Evolutionary conservation across 2,888 invertebrate species (phyloP).

Genomic region (Drosophila prostipennis): DNA sequence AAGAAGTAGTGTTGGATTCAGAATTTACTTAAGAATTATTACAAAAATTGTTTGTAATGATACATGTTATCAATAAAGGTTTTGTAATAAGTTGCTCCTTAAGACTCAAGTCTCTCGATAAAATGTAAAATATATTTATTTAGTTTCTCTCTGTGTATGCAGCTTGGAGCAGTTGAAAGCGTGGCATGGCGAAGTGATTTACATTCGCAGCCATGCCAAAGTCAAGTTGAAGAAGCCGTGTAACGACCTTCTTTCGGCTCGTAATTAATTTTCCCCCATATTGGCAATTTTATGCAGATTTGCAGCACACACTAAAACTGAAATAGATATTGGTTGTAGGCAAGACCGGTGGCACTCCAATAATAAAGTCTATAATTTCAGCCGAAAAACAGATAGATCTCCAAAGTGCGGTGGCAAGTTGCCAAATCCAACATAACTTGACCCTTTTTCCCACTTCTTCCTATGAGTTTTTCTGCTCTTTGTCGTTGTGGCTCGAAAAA

Average conservation of each 20-base stretch:
- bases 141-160: slow-evolving; percentile 1
- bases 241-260: slow-evolving; percentile 56
- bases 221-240: slow-evolving; percentile 60
- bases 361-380: slow-evolving; percentile 70
- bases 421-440: slow-evolving; percentile 51
- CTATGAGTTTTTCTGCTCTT: slow-evolving; percentile 48
- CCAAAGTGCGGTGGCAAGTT: slow-evolving; percentile 70
- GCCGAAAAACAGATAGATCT: slow-evolving; percentile 19
- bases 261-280: slow-evolving; percentile 69
- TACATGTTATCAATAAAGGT: too few relatives aligned
- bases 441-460: slow-evolving; percentile 42
- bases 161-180: slow-evolving; percentile 55
- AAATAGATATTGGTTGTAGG: slow-evolving; percentile 48
- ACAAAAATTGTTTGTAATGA: too few relatives aligned
- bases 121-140: too few relatives aligned
- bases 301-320: slow-evolving; percentile 36
- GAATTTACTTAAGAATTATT: too few relatives aligned
- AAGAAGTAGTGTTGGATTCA: neutral
- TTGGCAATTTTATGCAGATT: slow-evolving; percentile 66
- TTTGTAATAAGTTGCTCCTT: too few relatives aligned
- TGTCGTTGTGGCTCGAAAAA: slow-evolving; percentile 71
- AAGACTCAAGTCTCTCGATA: too few relatives aligned
- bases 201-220: slow-evolving; percentile 75
- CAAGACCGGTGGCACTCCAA: slow-evolving; percentile 70
- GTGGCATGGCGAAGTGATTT: slow-evolving; percentile 81